Evolutionary conservation across 2,113 vertebrate genomes (phyloP).

Genomic region (Clarias magur): DNA sequence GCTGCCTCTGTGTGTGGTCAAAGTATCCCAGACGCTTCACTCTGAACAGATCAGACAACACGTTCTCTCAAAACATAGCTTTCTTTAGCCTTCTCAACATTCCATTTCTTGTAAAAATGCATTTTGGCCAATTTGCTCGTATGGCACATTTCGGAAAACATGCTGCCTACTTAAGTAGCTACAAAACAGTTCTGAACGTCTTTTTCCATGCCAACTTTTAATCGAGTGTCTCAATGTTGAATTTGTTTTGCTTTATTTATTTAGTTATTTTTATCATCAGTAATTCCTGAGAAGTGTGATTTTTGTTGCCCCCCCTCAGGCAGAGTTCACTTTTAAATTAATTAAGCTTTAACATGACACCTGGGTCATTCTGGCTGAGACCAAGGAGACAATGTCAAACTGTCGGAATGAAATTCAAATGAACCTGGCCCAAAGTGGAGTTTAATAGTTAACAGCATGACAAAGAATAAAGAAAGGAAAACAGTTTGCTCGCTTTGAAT

Average conservation of each 20-base stretch:
- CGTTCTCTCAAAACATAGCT: not conserved
- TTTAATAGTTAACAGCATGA: not conserved
- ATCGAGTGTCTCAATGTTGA: not conserved
- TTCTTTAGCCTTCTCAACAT: too few relatives aligned
- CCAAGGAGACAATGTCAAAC: not conserved
- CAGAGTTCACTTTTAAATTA: not conserved
- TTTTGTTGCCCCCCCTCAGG: not conserved
- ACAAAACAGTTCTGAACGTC: not conserved
- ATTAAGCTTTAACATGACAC: not conserved
- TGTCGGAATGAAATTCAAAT: not conserved
- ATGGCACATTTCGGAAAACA: not conserved
- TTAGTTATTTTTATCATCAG: not conserved
- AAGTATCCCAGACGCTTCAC: constrained; percentile 93
- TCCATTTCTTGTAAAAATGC: not conserved
- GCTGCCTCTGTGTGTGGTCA: constrained; percentile 95
- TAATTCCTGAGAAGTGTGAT: not conserved
- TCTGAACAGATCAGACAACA: constrained; percentile 63
- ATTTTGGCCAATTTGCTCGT: not conserved
- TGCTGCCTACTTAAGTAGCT: not conserved
- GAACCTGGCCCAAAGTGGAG: not conserved
- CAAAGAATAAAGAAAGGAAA: not conserved
- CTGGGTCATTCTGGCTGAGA: not conserved
- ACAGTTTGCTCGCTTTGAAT: not conserved
- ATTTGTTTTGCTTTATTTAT: not conserved
- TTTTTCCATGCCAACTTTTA: not conserved